Percentiles rank a stretch among this genome's conserved stretches.
phyloP scores from a whole-genome alignment of 2,888 invertebrate species.

The Deilephila elpenor region DNA sequence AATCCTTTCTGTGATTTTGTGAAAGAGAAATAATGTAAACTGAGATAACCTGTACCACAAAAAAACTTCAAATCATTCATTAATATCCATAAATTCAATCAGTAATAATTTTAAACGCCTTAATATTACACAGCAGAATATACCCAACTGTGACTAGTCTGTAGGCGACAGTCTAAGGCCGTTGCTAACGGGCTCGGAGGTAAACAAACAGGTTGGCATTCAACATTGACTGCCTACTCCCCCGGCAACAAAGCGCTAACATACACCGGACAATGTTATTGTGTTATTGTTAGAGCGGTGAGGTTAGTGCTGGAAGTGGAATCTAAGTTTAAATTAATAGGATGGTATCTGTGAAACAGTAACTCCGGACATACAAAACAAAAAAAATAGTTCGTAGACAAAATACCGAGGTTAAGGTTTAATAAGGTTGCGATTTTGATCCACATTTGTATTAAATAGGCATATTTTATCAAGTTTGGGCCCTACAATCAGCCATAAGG shows the following conservation, averaged over 20 bases:
- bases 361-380: too few relatives aligned
- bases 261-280: conserved; percentile 30
- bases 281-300: conserved; percentile 6
- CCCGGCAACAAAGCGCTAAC: conserved; percentile 23
- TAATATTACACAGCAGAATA: neutral
- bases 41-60: too few relatives aligned
- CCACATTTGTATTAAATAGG: too few relatives aligned
- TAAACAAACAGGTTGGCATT: conserved; percentile 27
- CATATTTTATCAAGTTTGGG: too few relatives aligned
- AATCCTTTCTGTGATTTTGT: too few relatives aligned
- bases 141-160: conserved; percentile 5
- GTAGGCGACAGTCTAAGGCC: conserved; percentile 26
- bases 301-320: neutral
- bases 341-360: too few relatives aligned
- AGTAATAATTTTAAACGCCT: neutral
- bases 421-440: too few relatives aligned
- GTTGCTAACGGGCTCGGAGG: conserved; percentile 23
- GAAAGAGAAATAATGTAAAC: too few relatives aligned
- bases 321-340: neutral
- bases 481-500: too few relatives aligned
- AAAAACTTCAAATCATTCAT: neutral
- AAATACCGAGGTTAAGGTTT: too few relatives aligned
- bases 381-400: too few relatives aligned
- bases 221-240: conserved; percentile 27
- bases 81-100: neutral